Conservation (phyloP, 2,113 vertebrate genomes). For the Shinisaurus crocodilurus region DNA sequence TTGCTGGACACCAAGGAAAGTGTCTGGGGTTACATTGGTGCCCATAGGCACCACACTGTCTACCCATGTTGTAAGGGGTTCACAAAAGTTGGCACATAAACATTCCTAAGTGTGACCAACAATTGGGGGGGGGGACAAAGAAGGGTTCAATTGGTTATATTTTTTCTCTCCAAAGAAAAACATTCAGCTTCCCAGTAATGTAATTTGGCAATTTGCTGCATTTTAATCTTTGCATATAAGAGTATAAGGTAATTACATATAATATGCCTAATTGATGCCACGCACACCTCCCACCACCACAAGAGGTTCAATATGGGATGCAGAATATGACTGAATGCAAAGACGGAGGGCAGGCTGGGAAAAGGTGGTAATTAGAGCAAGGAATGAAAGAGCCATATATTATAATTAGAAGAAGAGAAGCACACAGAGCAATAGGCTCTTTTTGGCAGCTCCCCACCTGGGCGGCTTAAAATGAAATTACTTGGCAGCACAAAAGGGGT, state of each 20-base stretch:
- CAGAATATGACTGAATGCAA: slow-evolving; percentile 36
- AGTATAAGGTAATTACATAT: slow-evolving; percentile 62
- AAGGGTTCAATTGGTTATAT: neutral
- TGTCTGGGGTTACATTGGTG: no score
- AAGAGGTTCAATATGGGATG: slow-evolving; percentile 47
- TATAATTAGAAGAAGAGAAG: slow-evolving; percentile 19
- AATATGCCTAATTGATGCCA: slow-evolving; percentile 64
- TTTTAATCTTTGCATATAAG: slow-evolving; percentile 46
- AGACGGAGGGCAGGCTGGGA: slow-evolving; percentile 5
- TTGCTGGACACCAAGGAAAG: no score
- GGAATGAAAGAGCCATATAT: slow-evolving; percentile 27
- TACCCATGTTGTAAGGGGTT: neutral
- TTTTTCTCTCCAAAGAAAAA: neutral
- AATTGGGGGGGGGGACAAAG: neutral
- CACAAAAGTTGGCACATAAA: slow-evolving; percentile 7
- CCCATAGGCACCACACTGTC: no score
- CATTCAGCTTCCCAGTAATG: slow-evolving; percentile 36
- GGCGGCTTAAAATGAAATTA: neutral
- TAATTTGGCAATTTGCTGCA: slow-evolving; percentile 51
- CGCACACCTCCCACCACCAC: slow-evolving; percentile 40
- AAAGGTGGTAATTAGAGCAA: slow-evolving; percentile 59
- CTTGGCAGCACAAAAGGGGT: neutral
- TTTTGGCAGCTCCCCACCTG: slow-evolving; percentile 44
- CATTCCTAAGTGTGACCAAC: neutral
- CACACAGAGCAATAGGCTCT: slow-evolving; percentile 2